A percentile compares a stretch with the other conserved stretches of the same genome.
phyloP scores from a whole-genome alignment of 2,113 vertebrate genomes.

The Psilopsiagon aymara region DNA sequence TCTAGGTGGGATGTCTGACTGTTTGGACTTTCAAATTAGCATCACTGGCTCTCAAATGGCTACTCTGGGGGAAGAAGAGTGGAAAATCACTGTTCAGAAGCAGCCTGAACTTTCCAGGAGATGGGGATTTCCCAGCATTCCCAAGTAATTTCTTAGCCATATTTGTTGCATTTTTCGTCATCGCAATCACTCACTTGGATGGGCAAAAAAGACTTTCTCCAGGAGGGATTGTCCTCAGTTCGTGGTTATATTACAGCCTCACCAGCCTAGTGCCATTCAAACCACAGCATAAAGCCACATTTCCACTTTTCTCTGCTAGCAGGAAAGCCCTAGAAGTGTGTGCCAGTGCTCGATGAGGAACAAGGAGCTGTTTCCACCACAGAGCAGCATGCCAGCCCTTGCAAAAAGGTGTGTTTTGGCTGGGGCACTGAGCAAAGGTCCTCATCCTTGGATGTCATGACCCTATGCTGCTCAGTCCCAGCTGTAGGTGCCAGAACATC shows the following conservation, averaged over 20 bases:
- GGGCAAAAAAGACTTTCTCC: background rate
- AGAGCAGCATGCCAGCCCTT: background rate
- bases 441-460: background rate
- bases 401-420: background rate
- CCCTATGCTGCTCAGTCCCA: background rate
- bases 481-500: background rate
- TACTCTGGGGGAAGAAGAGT: background rate
- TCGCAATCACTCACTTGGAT: background rate
- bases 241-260: background rate
- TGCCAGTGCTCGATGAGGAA: background rate
- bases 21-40: background rate
- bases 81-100: background rate
- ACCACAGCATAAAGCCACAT: background rate
- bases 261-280: background rate
- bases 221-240: background rate
- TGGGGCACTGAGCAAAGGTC: background rate
- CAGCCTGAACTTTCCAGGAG: background rate
- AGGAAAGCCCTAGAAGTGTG: background rate
- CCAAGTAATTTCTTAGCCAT: background rate
- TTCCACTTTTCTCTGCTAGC: background rate
- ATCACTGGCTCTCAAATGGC: fast-evolving
- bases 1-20: background rate
- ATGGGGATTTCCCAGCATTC: background rate
- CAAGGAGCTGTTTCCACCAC: background rate
- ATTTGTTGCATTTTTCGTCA: background rate